Evolutionary conservation across 2,888 invertebrate genomes (phyloP).

Genomic region (Phengaris alcon): DNA sequence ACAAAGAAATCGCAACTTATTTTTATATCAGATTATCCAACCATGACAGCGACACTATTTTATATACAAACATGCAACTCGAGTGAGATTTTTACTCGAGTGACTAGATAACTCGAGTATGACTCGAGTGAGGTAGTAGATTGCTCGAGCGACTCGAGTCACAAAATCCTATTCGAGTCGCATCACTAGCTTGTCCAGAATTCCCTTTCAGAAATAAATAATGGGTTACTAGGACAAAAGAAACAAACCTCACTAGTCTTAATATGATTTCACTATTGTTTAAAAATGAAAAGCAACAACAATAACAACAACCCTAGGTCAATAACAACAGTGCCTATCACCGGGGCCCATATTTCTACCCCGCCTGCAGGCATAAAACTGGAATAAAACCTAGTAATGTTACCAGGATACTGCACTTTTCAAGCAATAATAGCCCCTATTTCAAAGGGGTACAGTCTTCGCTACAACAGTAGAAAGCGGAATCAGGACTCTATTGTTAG

Average conservation of each 20-base stretch:
- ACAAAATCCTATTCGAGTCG: too few relatives aligned
- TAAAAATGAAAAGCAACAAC: neutral
- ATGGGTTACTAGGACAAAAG: neutral
- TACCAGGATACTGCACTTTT: constrained; percentile 2
- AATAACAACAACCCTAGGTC: neutral
- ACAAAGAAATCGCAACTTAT: too few relatives aligned
- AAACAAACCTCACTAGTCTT: neutral
- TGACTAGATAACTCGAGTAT: too few relatives aligned
- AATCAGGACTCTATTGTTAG: neutral
- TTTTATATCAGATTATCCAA: too few relatives aligned
- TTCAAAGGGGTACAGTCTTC: neutral
- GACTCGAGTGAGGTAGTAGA: too few relatives aligned
- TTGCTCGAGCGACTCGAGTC: too few relatives aligned
- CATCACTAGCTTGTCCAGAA: too few relatives aligned
- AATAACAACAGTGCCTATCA: constrained; percentile 15
- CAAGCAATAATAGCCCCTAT: neutral
- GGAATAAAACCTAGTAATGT: constrained; percentile 25
- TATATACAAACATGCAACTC: too few relatives aligned
- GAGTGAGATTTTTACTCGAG: too few relatives aligned
- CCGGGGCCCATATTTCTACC: constrained; percentile 8
- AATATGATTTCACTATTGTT: constrained; percentile 1
- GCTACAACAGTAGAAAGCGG: neutral
- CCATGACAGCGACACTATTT: too few relatives aligned
- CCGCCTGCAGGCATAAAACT: constrained; percentile 24
- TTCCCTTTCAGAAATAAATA: neutral